These are phyloP conservation scores for Cyanoderma ruficeps DNA, from an alignment of 2,113 vertebrate genomes.

Conservation along the genomic window DNA sequence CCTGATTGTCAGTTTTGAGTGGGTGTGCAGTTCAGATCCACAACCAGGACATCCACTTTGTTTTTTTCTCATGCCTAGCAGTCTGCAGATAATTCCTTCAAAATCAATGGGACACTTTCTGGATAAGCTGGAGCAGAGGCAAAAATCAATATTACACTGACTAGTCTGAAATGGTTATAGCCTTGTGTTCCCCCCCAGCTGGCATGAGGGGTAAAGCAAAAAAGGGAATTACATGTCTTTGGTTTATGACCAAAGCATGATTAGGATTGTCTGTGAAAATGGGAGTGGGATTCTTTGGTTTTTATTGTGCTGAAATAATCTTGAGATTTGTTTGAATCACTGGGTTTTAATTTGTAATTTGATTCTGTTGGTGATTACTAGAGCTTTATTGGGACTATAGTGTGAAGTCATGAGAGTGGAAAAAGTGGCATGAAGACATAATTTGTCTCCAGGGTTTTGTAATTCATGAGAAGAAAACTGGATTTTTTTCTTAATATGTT, in stretches of 20 bases:
- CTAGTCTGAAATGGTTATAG: background rate
- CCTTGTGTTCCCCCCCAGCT: background rate
- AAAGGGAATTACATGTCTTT: background rate
- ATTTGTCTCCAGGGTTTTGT: background rate
- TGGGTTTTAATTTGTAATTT: background rate
- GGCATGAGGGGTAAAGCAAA: background rate
- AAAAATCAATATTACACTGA: conserved; percentile 15
- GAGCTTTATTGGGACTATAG: background rate
- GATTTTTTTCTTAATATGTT: background rate
- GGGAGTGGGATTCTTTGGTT: background rate
- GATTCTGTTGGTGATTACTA: background rate
- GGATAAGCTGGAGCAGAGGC: conserved; percentile 12
- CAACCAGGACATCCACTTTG: background rate
- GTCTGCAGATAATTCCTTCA: conserved; percentile 19
- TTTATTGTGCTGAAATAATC: background rate
- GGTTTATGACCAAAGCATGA: background rate
- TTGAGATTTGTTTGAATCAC: background rate
- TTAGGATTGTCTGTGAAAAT: background rate
- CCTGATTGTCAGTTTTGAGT: background rate
- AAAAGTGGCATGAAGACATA: background rate
- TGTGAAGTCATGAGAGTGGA: background rate
- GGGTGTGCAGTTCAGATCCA: background rate
- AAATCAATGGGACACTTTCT: conserved; percentile 50
- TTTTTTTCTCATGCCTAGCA: conserved; percentile 19
- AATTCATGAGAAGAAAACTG: background rate